Evolutionary conservation across 2,797 vertebrate genomes (phyloP).

Genomic region (Sebastes kiyomatsui): DNA sequence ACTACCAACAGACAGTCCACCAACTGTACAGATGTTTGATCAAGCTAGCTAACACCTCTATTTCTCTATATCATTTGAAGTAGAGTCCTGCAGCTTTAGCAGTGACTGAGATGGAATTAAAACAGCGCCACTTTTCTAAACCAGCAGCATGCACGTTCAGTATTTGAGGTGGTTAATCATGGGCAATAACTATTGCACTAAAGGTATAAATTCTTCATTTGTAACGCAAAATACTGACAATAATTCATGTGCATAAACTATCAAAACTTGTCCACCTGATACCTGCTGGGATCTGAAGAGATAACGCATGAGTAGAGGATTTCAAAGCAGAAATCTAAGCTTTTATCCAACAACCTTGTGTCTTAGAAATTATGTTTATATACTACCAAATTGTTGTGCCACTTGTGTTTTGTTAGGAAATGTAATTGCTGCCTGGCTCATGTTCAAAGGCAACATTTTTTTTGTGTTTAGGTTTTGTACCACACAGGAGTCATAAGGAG

Average conservation of each 20-base stretch:
- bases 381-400: neutral
- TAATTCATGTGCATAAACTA: neutral
- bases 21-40: too few relatives aligned
- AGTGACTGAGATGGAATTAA: rapidly evolving
- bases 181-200: neutral
- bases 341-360: neutral
- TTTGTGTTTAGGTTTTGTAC: neutral
- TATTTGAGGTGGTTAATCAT: rapidly evolving
- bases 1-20: too few relatives aligned
- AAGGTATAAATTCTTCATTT: neutral
- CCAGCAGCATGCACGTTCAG: neutral
- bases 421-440: neutral
- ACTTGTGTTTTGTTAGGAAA: neutral
- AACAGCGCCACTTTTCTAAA: rapidly evolving
- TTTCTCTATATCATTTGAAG: neutral
- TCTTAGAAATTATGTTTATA: neutral
- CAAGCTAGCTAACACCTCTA: neutral
- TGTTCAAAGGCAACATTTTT: neutral
- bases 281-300: neutral
- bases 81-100: neutral
- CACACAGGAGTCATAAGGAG: neutral
- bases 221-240: rapidly evolving
- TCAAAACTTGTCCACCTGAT: neutral
- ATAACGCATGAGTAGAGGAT: neutral
- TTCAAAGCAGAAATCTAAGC: neutral